phyloP scores from a whole-genome alignment of 1,140 invertebrate species.

The Drosophila lacertosa region DNA sequence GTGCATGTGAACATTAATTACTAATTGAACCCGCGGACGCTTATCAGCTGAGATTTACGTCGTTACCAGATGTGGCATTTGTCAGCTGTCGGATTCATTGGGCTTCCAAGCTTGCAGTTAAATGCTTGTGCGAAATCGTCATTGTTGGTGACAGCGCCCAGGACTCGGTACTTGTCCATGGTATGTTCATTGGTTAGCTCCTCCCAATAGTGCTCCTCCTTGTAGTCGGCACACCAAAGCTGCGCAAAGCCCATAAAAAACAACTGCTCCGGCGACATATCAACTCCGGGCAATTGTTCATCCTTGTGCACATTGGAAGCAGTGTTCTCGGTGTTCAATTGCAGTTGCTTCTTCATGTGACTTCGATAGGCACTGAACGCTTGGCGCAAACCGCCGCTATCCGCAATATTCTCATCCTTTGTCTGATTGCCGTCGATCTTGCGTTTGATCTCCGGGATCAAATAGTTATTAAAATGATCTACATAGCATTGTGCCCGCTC shows the following conservation, averaged over 20 bases:
- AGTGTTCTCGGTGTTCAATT: constrained; percentile 77
- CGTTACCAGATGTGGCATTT: constrained; percentile 69
- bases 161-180: constrained; percentile 85
- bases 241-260: constrained; percentile 97
- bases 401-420: constrained; percentile 89
- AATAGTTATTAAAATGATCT: constrained; percentile 86
- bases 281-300: constrained; percentile 90
- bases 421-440: constrained; percentile 86
- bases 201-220: constrained; percentile 73
- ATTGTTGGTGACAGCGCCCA: constrained; percentile 88
- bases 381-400: constrained; percentile 95
- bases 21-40: constrained; percentile 12
- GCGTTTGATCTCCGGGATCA: constrained; percentile 85
- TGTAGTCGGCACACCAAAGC: constrained; percentile 80
- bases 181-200: constrained; percentile 66
- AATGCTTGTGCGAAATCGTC: constrained; percentile 87
- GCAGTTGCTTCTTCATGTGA: constrained; percentile 58
- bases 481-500: constrained; percentile 89
- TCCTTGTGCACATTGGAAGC: constrained; percentile 84
- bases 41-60: constrained; percentile 30
- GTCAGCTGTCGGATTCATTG: constrained; percentile 87
- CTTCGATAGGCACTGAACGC: constrained; percentile 92
- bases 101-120: constrained; percentile 85
- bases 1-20: neutral
- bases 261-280: constrained; percentile 92